Base-by-base conservation (phyloP, 2,113 vertebrate species). In the Mastomys coucha region DNA sequence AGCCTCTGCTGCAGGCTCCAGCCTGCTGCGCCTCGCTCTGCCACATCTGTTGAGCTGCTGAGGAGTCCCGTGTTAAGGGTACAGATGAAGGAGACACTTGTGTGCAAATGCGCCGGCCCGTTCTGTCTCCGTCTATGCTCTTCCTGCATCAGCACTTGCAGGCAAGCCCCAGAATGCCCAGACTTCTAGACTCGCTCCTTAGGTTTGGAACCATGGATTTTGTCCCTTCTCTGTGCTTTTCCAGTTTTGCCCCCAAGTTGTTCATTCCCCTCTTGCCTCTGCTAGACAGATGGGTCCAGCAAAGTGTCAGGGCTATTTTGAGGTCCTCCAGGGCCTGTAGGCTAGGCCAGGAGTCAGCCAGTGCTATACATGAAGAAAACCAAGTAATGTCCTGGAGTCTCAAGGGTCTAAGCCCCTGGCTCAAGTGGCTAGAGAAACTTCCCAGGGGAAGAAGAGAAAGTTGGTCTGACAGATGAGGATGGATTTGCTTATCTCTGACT, bases 91-190 rank as follows among this genome's bases (percentile, higher is more conserved):
- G 93, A 82, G 53, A 16, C 2, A 0, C 39, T 28, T 67, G 1
- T 11, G 6, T 16, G 14, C 45, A 0, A 39, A 51, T n/a, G 10
- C 26, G 0, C 14, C 1, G 16, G 60, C 86, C 0, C 14, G 24
- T 69, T 85, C 69, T 84, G 9, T 77, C 49, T 89, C 56, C n/a
- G 3, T 39, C 60, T 60, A 3, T 22, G 11, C 13, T 65, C 13
- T 77, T 36, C 92, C 65, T 22, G n/a, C 72, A 9, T 39, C 65
- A 11, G 26, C 42, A 11, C 45, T 60, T 36, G 39, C 1, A 39
- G 22, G 75, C 28, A 65, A 45, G 75, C 42, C 67, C n/a, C 49
- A 0, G 26, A 42, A 33, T 33, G 20, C 81, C 63, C 24, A 0
- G 51, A 51, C 75, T 56, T 60, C 26, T 1, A 17, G 63, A 63